Evolutionary conservation across 2,113 vertebrate genomes (phyloP), one percentile per base, ranked within the genome.

Genomic region (Scortum barcoo): DNA sequence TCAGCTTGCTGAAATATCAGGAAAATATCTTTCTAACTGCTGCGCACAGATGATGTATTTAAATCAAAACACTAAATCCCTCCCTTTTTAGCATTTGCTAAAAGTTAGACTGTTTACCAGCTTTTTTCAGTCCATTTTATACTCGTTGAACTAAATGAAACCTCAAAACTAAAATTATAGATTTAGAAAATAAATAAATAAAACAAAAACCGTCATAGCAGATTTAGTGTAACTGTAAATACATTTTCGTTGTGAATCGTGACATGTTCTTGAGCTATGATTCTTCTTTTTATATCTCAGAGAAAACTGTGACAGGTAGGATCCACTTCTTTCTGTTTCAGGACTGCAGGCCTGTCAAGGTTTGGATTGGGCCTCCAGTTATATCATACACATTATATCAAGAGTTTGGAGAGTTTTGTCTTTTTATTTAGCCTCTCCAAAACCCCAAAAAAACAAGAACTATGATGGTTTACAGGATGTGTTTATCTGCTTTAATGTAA

Each of bases 1-100:
- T 48, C 48, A 86, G 83, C 75, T 51, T 58, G n/a, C 70, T 74
- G 73, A 86, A 85, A 88, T 77, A 90, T 90, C 72, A 67, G 72
- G 68, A 80, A 90, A 91, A 83, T 86, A 69, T 76, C 44, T 44
- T 44, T 76, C 28, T 36, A 51, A 79, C 33, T 76, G n/a, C 57
- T 79, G 40, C 63, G 46, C 28, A 78, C 50, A 74, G 42, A 30
- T 78, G 61, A 78, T 51, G 48, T 48, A 65, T 68, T 10, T 36
- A n/a, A 68, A 61, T 58, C 24, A 74, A 44, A 53, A 11, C 67
- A 72, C 62, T 57, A 54, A 65, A 71, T 60, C 48, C 3, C 20
- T 28, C 70, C 58, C 28, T 16, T 24, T 48, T 24, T 20, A 5
- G 40, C 8, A 46, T 48, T 10, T 78, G 7, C n/a, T 38, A n/a